phyloP scores from a whole-genome alignment of 2,797 vertebrate species.

The Tapirus indicus region DNA sequence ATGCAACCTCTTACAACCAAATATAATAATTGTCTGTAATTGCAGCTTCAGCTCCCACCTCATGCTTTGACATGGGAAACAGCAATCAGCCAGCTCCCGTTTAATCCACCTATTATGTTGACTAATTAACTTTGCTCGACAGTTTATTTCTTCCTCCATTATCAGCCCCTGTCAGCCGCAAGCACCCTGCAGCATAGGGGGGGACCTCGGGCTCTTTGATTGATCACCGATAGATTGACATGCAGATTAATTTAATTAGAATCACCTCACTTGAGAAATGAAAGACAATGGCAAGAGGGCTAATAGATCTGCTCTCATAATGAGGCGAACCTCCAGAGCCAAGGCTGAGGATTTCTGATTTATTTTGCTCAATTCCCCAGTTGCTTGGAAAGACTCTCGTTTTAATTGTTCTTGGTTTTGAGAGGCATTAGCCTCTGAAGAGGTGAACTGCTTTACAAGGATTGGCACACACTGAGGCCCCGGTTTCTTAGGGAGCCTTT shows the following conservation, averaged over 20 bases:
- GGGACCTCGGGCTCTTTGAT: slow-evolving; percentile 90
- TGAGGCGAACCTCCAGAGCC: slow-evolving; percentile 89
- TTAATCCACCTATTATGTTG: slow-evolving; percentile 95
- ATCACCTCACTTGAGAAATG: slow-evolving; percentile 93
- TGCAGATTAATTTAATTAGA: slow-evolving; percentile 96
- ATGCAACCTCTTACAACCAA: slow-evolving; percentile 92
- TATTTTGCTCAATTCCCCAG: slow-evolving; percentile 91
- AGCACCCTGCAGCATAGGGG: slow-evolving; percentile 88
- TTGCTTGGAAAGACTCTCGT: slow-evolving; percentile 88
- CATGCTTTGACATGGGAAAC: slow-evolving; percentile 90
- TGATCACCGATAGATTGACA: slow-evolving; percentile 94
- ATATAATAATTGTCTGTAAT: slow-evolving; percentile 94
- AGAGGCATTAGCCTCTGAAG: slow-evolving; percentile 91
- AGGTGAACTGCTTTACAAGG: slow-evolving; percentile 90
- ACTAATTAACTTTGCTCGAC: slow-evolving; percentile 93
- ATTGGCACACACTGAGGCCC: slow-evolving; percentile 86
- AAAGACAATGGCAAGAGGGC: slow-evolving; percentile 93
- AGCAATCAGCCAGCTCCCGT: slow-evolving; percentile 90
- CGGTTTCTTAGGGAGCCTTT: slow-evolving; percentile 85
- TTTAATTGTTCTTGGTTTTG: slow-evolving; percentile 92
- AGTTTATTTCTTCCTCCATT: slow-evolving; percentile 93
- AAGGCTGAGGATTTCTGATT: slow-evolving; percentile 90
- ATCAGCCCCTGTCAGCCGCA: slow-evolving; percentile 93
- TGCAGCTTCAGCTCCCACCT: slow-evolving; percentile 90
- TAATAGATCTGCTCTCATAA: slow-evolving; percentile 93